Conservation (phyloP, 2,888 invertebrate species). For the Colostygia pectinataria region DNA sequence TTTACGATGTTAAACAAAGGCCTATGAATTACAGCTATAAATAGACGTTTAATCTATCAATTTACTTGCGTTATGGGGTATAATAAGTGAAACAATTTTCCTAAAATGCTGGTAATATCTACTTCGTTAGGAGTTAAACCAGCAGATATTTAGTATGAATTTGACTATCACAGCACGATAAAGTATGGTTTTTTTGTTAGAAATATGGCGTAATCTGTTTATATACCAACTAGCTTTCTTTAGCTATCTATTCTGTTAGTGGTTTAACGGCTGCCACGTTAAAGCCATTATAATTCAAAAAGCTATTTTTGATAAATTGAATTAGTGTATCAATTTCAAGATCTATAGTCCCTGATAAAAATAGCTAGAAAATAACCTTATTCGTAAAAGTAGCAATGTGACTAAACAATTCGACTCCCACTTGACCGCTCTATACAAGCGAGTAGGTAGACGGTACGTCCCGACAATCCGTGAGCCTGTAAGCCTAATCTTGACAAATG, state of each 20-base stretch:
- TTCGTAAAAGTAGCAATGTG: neutral
- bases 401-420: constrained; percentile 24
- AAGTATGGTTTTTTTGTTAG: no score
- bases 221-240: neutral
- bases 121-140: no score
- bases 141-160: no score
- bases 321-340: no score
- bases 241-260: no score
- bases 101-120: neutral
- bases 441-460: constrained; percentile 4
- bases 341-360: no score
- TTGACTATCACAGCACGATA: no score
- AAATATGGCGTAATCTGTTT: no score
- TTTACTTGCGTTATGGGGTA: constrained; percentile 10
- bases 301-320: no score
- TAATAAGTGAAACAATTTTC: neutral
- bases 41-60: constrained; percentile 20
- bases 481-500: constrained; percentile 81
- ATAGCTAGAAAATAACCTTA: no score
- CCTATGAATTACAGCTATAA: constrained; percentile 23
- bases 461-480: constrained; percentile 36
- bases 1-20: constrained; percentile 64
- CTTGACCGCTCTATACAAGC: constrained; percentile 26
- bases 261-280: no score
- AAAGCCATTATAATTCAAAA: no score